Percentiles rank a stretch among this genome's conserved stretches.
phyloP scores from a whole-genome alignment of 35 echinoderm and acorn worm genomes.

The Lytechinus pictus region DNA sequence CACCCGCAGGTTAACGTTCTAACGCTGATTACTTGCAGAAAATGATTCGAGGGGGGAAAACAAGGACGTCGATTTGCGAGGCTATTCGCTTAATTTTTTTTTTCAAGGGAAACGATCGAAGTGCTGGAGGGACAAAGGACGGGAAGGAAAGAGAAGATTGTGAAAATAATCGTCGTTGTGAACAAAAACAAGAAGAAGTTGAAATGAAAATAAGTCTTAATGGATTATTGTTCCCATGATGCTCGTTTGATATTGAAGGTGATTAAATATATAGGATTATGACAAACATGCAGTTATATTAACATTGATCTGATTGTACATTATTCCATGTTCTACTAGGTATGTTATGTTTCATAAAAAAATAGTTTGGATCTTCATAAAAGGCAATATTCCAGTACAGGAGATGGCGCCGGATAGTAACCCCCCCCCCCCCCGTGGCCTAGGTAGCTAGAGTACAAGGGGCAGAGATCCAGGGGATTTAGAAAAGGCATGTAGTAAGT shows the following conservation, averaged over 20 bases:
- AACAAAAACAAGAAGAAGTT: not conserved
- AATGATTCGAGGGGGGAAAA: not conserved
- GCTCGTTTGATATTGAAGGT: not conserved
- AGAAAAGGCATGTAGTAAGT: too few species aligned
- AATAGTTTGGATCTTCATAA: too few species aligned
- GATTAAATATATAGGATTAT: not conserved
- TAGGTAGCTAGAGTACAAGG: too few species aligned
- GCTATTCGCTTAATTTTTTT: not conserved
- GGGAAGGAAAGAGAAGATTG: not conserved
- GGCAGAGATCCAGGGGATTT: too few species aligned
- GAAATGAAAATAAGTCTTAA: not conserved
- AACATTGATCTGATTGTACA: too few species aligned
- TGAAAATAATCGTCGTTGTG: not conserved
- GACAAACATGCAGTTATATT: too few species aligned
- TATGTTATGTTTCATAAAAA: too few species aligned
- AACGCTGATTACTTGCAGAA: not conserved
- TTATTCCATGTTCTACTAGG: too few species aligned
- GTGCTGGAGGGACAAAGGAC: not conserved
- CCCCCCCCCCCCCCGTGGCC: too few species aligned
- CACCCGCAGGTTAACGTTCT: not conserved
- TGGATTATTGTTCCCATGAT: not conserved
- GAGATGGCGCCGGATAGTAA: too few species aligned
- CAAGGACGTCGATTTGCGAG: not conserved
- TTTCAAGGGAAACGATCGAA: not conserved
- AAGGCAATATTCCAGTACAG: too few species aligned